Percentiles rank a stretch among this genome's conserved stretches.
Conservation (phyloP, 2,797 vertebrate species). For the Enteromius thamalakanensis region DNA sequence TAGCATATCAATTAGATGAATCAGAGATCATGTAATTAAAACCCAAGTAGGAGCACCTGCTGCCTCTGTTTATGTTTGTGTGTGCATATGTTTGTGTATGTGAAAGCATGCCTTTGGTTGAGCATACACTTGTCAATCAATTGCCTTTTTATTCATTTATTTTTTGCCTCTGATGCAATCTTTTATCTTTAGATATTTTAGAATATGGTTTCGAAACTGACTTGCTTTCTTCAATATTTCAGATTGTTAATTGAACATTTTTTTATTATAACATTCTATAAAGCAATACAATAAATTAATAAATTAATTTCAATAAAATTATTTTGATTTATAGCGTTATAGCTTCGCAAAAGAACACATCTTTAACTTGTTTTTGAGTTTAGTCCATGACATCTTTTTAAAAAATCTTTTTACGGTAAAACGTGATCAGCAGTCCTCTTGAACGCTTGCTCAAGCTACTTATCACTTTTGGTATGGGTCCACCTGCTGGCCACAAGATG, state of each 20-base stretch:
- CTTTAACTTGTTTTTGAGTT: neutral
- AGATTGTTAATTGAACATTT: neutral
- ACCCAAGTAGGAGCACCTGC: constrained; percentile 84
- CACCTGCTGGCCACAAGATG: constrained; percentile 30
- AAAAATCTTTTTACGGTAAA: neutral
- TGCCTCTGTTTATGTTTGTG: constrained; percentile 69
- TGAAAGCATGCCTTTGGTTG: constrained; percentile 22
- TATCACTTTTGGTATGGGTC: neutral
- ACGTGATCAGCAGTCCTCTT: neutral
- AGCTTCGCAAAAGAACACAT: neutral
- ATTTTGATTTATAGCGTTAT: neutral
- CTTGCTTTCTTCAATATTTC: neutral
- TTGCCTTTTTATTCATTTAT: constrained; percentile 4
- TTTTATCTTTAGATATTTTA: neutral
- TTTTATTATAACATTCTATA: neutral
- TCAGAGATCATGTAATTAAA: constrained; percentile 87
- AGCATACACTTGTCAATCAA: constrained; percentile 35
- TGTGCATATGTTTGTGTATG: constrained; percentile 49
- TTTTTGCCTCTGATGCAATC: constrained; percentile 50
- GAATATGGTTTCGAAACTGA: neutral
- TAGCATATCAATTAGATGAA: constrained; percentile 87
- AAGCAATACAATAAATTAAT: neutral
- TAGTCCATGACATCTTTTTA: no score
- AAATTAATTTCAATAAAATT: neutral
- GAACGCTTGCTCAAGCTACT: neutral